Conservation (phyloP, 2,113 vertebrate species). For the Carassius gibelio region DNA sequence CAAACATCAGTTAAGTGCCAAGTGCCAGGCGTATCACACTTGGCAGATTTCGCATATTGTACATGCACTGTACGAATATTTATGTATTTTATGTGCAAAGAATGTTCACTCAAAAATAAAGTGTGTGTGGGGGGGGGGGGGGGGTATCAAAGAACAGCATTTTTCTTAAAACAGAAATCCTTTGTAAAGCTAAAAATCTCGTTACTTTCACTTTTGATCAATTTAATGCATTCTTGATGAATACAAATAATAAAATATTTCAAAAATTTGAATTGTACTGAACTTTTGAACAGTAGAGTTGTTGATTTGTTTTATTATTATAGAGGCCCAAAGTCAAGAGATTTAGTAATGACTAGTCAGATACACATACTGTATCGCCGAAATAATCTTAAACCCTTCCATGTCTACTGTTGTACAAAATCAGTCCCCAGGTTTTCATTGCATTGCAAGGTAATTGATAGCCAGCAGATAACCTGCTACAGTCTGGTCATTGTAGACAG, state of each 20-base stretch:
- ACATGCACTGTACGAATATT: background rate
- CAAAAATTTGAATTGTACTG: too few species aligned
- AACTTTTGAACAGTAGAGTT: too few species aligned
- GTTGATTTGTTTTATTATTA: too few species aligned
- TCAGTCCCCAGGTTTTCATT: background rate
- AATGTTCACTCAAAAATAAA: background rate
- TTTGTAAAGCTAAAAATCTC: background rate
- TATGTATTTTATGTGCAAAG: background rate
- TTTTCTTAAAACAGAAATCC: too few species aligned
- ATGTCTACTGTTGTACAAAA: background rate
- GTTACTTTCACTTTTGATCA: background rate
- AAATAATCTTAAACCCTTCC: background rate
- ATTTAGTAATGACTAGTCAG: too few species aligned
- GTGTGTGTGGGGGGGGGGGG: too few species aligned
- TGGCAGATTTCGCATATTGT: background rate
- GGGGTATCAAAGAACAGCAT: too few species aligned
- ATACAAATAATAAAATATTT: background rate
- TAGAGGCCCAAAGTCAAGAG: too few species aligned
- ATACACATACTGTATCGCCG: background rate
- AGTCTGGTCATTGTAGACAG: constrained; percentile 61
- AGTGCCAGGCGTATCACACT: background rate
- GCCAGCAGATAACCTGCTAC: constrained; percentile 58
- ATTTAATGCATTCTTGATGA: background rate
- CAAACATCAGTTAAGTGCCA: background rate
- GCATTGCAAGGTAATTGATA: constrained; percentile 50